These are phyloP conservation scores for Limonius californicus DNA, from an alignment of 1,140 invertebrate species.

Conservation along the genomic window DNA sequence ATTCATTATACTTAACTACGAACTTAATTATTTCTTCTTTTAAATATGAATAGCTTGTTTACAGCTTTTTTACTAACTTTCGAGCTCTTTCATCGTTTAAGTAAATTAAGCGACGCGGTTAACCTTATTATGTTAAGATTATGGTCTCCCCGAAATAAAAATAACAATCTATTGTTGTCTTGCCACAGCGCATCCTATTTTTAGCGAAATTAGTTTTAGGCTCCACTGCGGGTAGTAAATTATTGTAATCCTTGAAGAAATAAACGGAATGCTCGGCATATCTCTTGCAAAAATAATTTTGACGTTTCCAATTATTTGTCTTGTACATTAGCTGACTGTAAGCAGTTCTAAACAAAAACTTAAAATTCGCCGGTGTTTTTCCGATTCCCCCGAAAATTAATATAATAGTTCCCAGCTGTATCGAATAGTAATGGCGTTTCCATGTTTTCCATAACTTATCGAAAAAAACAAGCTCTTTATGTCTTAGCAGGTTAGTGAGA, in stretches of 20 bases:
- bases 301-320: too few species aligned
- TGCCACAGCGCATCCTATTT: neutral
- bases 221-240: slow-evolving; percentile 1
- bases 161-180: slow-evolving; percentile 1
- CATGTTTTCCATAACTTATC: neutral
- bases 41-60: too few species aligned
- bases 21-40: too few species aligned
- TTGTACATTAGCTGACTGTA: too few species aligned
- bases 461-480: slow-evolving; percentile 2
- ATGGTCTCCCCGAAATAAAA: neutral
- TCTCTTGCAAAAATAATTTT: neutral
- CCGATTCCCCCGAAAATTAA: neutral
- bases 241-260: slow-evolving; percentile 3
- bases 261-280: neutral
- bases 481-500: slow-evolving; percentile 1
- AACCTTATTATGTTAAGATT: slow-evolving; percentile 6
- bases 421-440: neutral
- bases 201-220: slow-evolving; percentile 5
- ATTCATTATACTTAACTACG: too few species aligned
- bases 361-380: too few species aligned
- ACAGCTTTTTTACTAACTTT: too few species aligned
- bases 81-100: neutral
- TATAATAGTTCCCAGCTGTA: neutral
- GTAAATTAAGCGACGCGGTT: neutral
- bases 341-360: too few species aligned